These are phyloP conservation scores for Mycetomoellerius zeteki DNA, from an alignment of 1,140 invertebrate species.

Conservation along the genomic window DNA sequence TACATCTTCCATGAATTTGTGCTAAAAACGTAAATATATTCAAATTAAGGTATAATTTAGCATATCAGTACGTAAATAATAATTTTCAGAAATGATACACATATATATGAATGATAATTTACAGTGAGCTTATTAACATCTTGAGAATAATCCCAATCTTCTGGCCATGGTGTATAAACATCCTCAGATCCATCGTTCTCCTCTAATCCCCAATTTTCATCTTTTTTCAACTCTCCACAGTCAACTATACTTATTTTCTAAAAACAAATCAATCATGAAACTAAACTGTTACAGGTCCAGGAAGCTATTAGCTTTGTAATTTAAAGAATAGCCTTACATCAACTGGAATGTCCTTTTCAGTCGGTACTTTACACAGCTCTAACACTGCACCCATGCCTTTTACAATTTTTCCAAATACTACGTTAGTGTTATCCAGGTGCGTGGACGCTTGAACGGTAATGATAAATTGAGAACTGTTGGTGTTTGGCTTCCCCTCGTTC, in stretches of 20 bases:
- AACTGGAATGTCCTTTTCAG: slow-evolving; percentile 87
- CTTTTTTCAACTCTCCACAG: slow-evolving; percentile 91
- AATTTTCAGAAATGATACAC: not conserved
- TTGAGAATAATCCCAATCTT: slow-evolving; percentile 89
- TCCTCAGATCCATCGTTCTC: slow-evolving; percentile 92
- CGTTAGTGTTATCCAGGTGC: slow-evolving; percentile 96
- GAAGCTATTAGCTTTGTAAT: not conserved
- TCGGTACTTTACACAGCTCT: slow-evolving; percentile 89
- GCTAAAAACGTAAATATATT: slow-evolving; percentile 77
- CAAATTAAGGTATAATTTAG: slow-evolving; percentile 45
- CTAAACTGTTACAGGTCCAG: not conserved
- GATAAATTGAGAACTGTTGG: slow-evolving; percentile 98
- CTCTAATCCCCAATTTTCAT: slow-evolving; percentile 89
- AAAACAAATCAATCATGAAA: slow-evolving; percentile 65
- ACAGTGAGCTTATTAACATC: slow-evolving; percentile 81
- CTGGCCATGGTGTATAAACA: slow-evolving; percentile 91
- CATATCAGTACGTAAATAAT: not conserved
- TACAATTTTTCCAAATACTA: slow-evolving; percentile 95
- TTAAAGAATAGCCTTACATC: slow-evolving; percentile 83
- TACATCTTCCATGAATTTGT: slow-evolving; percentile 82
- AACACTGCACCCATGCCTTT: slow-evolving; percentile 90
- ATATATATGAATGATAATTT: slow-evolving; percentile 58
- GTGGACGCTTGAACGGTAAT: slow-evolving; percentile 94
- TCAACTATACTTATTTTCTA: slow-evolving; percentile 90
- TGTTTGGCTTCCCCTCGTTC: slow-evolving; percentile 93